A percentile compares a stretch with the other conserved stretches of the same genome.
Conservation (phyloP, 2,888 invertebrate genomes). For the Escarpia spicata region DNA sequence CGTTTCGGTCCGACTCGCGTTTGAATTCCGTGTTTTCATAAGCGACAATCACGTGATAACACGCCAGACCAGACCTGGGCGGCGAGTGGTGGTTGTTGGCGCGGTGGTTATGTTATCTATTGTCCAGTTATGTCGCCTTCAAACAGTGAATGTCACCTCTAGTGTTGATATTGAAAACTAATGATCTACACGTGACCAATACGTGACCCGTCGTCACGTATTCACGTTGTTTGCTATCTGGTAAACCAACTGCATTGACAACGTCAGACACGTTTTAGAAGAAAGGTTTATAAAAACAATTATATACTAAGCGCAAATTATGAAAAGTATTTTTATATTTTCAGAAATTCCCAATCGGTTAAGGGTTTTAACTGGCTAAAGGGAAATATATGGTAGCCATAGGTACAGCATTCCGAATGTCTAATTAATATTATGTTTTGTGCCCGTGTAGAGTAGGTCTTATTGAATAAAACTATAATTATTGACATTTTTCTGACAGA, state of each 20-base stretch:
- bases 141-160: not conserved
- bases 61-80: not conserved
- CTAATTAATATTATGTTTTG: no score
- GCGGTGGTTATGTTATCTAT: not conserved
- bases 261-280: not conserved
- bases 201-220: not conserved
- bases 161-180: not conserved
- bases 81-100: not conserved
- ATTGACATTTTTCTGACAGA: no score
- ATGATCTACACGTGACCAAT: not conserved
- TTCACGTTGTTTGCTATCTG: not conserved
- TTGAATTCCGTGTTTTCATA: constrained; percentile 12
- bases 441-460: no score
- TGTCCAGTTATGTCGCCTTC: not conserved
- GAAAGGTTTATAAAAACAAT: not conserved
- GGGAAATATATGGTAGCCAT: no score
- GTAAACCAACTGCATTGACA: not conserved
- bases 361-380: no score
- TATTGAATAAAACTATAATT: no score
- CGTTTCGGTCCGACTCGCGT: not conserved
- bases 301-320: no score
- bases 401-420: no score
- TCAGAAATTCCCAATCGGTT: no score
- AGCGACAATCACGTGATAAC: not conserved
- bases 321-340: no score